These are phyloP conservation scores for Oryzias dopingdopingensis DNA, from an alignment of 2,797 vertebrate genomes.

Conservation along the genomic window DNA sequence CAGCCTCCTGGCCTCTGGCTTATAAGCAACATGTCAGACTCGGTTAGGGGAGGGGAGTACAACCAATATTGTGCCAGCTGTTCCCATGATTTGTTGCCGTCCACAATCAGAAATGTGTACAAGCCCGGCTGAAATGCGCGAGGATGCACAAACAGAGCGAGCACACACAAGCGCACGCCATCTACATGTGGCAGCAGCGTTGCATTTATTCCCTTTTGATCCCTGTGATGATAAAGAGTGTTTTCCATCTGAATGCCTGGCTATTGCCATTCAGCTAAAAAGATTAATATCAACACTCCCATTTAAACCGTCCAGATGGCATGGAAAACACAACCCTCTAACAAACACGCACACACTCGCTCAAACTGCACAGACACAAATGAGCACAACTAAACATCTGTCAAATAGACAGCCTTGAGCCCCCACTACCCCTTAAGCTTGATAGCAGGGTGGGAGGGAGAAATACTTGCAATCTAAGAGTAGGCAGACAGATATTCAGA, in stretches of 20 bases:
- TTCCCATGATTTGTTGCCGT: slow-evolving; percentile 67
- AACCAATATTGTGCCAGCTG: slow-evolving; percentile 63
- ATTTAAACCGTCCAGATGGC: slow-evolving; percentile 79
- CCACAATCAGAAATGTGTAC: slow-evolving; percentile 33
- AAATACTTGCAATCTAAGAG: slow-evolving; percentile 66
- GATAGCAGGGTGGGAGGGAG: slow-evolving; percentile 50
- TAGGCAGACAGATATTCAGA: slow-evolving; percentile 70
- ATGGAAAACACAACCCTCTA: slow-evolving; percentile 43
- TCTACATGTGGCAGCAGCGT: slow-evolving; percentile 15
- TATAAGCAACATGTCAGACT: slow-evolving; percentile 43
- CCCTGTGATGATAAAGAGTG: slow-evolving; percentile 56
- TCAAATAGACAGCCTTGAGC: slow-evolving; percentile 62
- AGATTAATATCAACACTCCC: slow-evolving; percentile 82
- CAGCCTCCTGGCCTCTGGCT: slow-evolving; percentile 65
- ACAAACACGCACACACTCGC: slow-evolving; percentile 25
- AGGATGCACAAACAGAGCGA: neutral
- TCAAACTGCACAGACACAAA: slow-evolving; percentile 60
- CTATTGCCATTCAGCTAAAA: slow-evolving; percentile 74
- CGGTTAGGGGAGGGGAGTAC: slow-evolving; percentile 5
- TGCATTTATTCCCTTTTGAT: slow-evolving; percentile 63
- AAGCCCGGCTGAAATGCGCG: neutral
- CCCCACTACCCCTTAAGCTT: slow-evolving; percentile 64
- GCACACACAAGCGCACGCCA: slow-evolving; percentile 15
- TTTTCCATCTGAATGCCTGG: slow-evolving; percentile 64
- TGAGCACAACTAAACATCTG: slow-evolving; percentile 78